These are phyloP conservation scores for Sylvilagus bachmani DNA, from an alignment of 2,113 vertebrate genomes.

Conservation along the genomic window DNA sequence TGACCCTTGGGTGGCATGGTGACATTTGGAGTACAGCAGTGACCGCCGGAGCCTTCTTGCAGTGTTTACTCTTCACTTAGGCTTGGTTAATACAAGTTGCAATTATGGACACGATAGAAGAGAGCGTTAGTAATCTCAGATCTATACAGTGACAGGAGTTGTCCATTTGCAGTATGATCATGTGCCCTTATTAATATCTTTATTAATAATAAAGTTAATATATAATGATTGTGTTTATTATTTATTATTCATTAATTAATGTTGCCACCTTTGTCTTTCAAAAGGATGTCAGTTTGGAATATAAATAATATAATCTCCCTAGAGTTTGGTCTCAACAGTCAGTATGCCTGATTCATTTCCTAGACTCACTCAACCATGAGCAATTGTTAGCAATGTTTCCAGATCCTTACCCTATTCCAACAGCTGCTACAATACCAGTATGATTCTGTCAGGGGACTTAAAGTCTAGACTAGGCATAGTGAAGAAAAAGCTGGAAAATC, in stretches of 20 bases:
- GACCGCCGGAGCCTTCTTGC: not conserved
- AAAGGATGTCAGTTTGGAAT: not conserved
- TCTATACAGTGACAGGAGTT: fast-evolving
- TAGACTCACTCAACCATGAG: not conserved
- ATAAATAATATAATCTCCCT: not conserved
- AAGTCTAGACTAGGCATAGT: not conserved
- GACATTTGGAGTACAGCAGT: fast-evolving
- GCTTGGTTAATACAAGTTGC: not conserved
- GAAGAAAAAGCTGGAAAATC: not conserved
- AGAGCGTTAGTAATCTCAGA: not conserved
- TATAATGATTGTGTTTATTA: not conserved
- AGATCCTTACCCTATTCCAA: not conserved
- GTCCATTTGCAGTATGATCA: not conserved
- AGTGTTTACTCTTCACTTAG: no score
- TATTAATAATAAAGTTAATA: not conserved
- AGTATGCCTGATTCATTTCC: not conserved
- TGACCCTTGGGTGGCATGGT: constrained; percentile 91
- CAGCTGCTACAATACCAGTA: not conserved
- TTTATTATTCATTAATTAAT: not conserved
- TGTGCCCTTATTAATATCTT: not conserved
- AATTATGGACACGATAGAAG: fast-evolving
- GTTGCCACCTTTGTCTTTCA: not conserved
- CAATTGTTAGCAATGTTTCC: not conserved
- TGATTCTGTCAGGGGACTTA: fast-evolving
- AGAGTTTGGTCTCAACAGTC: not conserved